Percentiles rank a stretch among this genome's conserved stretches.
Evolutionary conservation across 1,140 invertebrate genomes (phyloP).

Genomic region (Bilobella aurantiaca): DNA sequence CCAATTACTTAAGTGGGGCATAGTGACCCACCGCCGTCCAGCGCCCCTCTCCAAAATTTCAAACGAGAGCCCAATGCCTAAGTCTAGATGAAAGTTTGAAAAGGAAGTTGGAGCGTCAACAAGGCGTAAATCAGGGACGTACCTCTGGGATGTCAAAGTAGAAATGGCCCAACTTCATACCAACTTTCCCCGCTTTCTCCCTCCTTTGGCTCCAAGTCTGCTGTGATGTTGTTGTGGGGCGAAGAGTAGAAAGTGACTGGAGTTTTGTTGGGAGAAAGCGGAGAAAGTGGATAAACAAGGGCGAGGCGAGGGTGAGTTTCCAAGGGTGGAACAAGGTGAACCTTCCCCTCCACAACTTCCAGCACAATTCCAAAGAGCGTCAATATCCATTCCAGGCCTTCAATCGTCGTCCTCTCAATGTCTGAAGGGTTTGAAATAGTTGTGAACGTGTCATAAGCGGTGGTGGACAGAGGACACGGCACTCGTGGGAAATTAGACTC

Average conservation of each 20-base stretch:
- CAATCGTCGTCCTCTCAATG: too few relatives aligned
- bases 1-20: too few relatives aligned
- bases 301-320: neutral
- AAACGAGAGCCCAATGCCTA: too few relatives aligned
- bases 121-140: neutral
- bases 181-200: conserved; percentile 21
- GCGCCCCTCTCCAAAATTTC: too few relatives aligned
- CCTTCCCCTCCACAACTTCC: neutral
- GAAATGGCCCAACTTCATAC: neutral
- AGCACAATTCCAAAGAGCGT: too few relatives aligned
- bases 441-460: too few relatives aligned
- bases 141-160: neutral
- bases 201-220: neutral
- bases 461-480: conserved; percentile 20
- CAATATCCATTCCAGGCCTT: too few relatives aligned
- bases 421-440: too few relatives aligned
- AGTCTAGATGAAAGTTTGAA: too few relatives aligned
- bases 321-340: neutral
- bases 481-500: conserved; percentile 36
- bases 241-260: neutral
- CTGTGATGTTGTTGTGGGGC: neutral
- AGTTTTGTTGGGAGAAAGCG: neutral
- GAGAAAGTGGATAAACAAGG: neutral
- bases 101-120: conserved; percentile 6
- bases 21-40: too few relatives aligned